Percentiles rank a stretch among this genome's conserved stretches.
Conservation (phyloP, 1,140 invertebrate species). For the Megathymus violae region DNA sequence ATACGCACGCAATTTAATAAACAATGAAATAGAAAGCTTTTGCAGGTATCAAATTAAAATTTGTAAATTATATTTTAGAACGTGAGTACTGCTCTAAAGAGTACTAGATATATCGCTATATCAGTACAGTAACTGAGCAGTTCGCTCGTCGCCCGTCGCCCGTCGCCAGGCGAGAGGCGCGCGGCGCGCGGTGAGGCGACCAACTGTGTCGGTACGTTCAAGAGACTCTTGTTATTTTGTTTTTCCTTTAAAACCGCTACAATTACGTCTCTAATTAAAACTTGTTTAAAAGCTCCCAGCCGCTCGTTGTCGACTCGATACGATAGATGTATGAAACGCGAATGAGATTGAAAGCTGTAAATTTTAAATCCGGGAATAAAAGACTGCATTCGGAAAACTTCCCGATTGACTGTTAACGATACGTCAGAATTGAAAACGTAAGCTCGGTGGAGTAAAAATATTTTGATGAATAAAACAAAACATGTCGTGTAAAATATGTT, state of each 20-base stretch:
- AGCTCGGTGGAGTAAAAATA: background rate
- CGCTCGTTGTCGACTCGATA: slow-evolving; percentile 16
- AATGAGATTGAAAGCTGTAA: slow-evolving; percentile 16
- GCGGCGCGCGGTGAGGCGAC: no score
- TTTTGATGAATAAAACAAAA: no score
- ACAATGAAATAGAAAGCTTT: no score
- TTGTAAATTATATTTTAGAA: no score
- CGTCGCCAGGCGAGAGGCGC: no score
- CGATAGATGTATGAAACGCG: slow-evolving; percentile 18
- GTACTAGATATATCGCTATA: no score
- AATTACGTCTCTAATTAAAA: slow-evolving; percentile 30
- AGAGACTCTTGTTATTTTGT: slow-evolving; percentile 27
- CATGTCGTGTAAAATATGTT: no score
- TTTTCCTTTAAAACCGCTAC: slow-evolving; percentile 29
- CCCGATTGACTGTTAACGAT: slow-evolving; percentile 23
- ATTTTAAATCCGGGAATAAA: slow-evolving; percentile 24
- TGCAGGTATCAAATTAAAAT: no score
- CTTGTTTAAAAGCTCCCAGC: slow-evolving; percentile 30
- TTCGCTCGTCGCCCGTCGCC: no score
- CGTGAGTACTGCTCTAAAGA: no score
- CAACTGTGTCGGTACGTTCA: background rate
- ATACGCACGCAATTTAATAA: no score
- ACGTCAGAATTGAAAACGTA: background rate
- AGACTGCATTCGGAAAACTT: slow-evolving; percentile 11
- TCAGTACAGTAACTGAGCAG: no score